Base-by-base conservation (phyloP, 2,888 invertebrate genomes). In the Amphipoea lucens region DNA sequence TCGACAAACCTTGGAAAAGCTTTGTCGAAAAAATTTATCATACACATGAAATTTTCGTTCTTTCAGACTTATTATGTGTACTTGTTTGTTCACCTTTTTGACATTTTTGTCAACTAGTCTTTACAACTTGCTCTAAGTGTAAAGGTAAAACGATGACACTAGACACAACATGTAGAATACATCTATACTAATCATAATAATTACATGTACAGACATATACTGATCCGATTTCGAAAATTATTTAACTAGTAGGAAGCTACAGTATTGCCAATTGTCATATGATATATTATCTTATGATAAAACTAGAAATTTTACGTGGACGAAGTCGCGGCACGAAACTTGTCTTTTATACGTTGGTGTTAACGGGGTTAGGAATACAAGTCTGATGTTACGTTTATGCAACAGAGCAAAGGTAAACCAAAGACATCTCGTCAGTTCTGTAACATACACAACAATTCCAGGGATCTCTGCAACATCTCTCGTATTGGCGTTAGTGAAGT, bases 361-460 rank as follows among this genome's bases (percentile, higher is more conserved):
- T 29, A 51, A 20, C 9, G 17, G 17, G 4, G 12, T 51, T 20
- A n/a, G 12, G 4, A 62, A 67, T 17, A 20, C 29, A 42, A 14
- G 5, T 20, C 11, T 23, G 40, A 11, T 9, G 23, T 51, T 42
- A 57, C 36, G 14, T 75, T 42, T 45, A 66, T 40, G 17, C 29
- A 57, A 68, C 40, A 48, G 4, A 81, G 23, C 42, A 65, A 74
- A 68, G 11, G 20, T 20, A 57, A 74, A 60, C 20, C 9, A 14
- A 54, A 36, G 45, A 45, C 17, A 48, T 45, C n/a, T 45, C 20
- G 14, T 65, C 29, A 65, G 42, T 45, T 66, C 14, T 12, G 12
- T 3, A n/a, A 57, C 23, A 57, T 9, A 74, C 5, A 51, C 29
- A 51, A 17, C 5, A 42, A 54, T 57, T 62, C 67, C 14, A 45